These are phyloP conservation scores for Schlechtendalia chinensis DNA, from an alignment of 1,140 invertebrate species.

Conservation along the genomic window DNA sequence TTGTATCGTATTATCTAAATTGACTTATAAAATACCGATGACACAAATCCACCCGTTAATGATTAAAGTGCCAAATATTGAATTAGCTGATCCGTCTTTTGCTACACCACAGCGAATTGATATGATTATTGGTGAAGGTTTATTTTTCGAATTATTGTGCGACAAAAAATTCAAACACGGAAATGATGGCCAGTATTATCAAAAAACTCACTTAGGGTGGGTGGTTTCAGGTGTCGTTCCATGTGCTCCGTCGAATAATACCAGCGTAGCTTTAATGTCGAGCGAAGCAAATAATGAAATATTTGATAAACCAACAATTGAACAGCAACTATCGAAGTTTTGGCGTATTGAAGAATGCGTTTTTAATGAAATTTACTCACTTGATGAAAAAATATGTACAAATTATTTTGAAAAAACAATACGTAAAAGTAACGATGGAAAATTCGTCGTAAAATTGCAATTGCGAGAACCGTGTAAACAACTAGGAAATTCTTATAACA, in stretches of 20 bases:
- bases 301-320: too few relatives aligned
- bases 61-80: too few relatives aligned
- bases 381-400: background rate
- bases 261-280: background rate
- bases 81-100: background rate
- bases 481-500: background rate
- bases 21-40: too few relatives aligned
- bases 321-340: background rate
- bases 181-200: background rate
- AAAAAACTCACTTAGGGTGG: constrained; percentile 14
- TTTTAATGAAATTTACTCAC: background rate
- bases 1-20: too few relatives aligned
- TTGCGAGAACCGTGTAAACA: background rate
- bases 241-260: background rate
- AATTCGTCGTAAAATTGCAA: constrained; percentile 23
- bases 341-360: background rate
- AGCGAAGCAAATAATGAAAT: background rate
- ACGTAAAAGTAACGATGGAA: background rate
- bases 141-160: background rate
- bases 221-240: background rate
- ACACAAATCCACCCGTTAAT: too few relatives aligned
- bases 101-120: constrained; percentile 4
- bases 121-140: constrained; percentile 1
- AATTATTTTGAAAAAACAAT: background rate
- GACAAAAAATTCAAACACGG: background rate